Evolutionary conservation across 2,113 vertebrate genomes (phyloP).

Genomic region (Oceanodroma tethys): DNA sequence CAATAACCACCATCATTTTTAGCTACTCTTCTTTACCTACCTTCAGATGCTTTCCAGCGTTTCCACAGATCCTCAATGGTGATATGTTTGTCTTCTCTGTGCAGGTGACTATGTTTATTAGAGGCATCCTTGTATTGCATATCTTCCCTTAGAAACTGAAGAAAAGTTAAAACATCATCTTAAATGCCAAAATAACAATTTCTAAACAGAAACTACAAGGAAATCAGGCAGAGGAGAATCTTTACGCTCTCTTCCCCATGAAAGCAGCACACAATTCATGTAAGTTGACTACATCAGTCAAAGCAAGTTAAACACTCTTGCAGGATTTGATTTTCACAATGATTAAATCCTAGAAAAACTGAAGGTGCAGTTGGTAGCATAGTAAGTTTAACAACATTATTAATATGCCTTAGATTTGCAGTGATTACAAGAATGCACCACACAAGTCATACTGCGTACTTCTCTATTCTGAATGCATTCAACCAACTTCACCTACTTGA

Average conservation of each 20-base stretch:
- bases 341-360: neutral
- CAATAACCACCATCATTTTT: neutral
- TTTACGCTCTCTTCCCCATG: neutral
- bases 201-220: neutral
- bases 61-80: conserved; percentile 97
- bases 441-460: neutral
- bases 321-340: neutral
- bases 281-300: neutral
- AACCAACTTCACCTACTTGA: neutral
- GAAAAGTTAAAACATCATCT: neutral
- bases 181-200: neutral
- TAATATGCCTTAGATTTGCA: neutral
- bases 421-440: neutral
- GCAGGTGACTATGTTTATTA: conserved; percentile 95
- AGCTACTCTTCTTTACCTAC: conserved; percentile 61
- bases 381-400: neutral
- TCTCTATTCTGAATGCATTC: neutral
- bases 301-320: neutral
- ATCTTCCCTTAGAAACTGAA: conserved; percentile 95
- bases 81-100: conserved; percentile 96
- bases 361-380: neutral
- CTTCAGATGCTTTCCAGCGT: conserved; percentile 94
- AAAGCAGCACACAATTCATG: neutral
- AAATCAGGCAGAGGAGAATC: neutral
- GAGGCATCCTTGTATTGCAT: conserved; percentile 95